Percentiles rank a stretch among this genome's conserved stretches.
phyloP scores from a whole-genome alignment of 2,888 invertebrate species.

The Tolmerus cingulatus region DNA sequence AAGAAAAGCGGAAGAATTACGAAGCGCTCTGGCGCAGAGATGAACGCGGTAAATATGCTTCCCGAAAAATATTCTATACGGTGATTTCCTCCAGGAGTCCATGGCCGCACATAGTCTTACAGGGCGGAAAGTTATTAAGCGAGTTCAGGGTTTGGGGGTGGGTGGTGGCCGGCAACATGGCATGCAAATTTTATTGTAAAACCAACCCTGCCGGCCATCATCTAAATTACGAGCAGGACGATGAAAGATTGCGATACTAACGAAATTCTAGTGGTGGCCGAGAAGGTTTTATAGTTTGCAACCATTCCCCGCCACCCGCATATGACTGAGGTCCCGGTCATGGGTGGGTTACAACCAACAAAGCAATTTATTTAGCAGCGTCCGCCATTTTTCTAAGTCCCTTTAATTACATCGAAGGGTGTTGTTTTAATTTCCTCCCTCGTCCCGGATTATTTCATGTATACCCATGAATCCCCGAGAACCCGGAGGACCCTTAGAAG shows the following conservation, averaged over 20 bases:
- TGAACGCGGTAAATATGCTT: neutral
- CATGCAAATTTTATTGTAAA: constrained; percentile 25
- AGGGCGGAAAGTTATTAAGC: constrained; percentile 6
- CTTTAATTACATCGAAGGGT: constrained; percentile 49
- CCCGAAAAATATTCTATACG: neutral
- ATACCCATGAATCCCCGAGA: neutral
- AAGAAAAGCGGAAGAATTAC: constrained; percentile 1
- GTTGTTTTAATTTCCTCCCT: constrained; percentile 50
- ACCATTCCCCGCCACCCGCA: neutral
- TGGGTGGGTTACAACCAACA: constrained; percentile 33
- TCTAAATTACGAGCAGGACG: constrained; percentile 27
- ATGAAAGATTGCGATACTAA: constrained; percentile 35
- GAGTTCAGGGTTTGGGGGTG: neutral
- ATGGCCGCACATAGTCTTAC: neutral
- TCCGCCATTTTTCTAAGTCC: constrained; percentile 49
- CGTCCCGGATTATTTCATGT: neutral
- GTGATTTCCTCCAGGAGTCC: neutral
- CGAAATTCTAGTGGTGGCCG: constrained; percentile 20
- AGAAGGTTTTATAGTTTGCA: constrained; percentile 12
- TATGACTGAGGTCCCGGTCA: neutral
- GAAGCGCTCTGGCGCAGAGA: neutral
- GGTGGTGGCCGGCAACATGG: neutral
- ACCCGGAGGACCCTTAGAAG: neutral
- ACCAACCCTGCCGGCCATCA: neutral
- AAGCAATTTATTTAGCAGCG: constrained; percentile 49